Evolutionary conservation across 2,888 invertebrate species (phyloP), one percentile per base, ranked within the genome.

Genomic region (Parthenolecanium corni): DNA sequence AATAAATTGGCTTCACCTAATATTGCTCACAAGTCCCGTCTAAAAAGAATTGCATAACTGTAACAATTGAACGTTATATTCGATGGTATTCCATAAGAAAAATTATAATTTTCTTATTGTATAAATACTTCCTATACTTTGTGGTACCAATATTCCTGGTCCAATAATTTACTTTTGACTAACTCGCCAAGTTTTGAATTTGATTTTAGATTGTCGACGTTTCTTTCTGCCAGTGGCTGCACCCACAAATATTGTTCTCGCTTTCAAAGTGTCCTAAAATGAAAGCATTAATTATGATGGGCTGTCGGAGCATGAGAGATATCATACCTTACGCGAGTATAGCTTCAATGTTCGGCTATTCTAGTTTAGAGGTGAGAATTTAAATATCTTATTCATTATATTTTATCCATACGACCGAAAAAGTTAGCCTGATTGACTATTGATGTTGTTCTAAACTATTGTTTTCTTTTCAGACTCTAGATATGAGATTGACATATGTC

Each of bases 261-360:
- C 75, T 89, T 1, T 85, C 86, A 69, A 89, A 88, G 74, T 75
- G 84, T 70, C 74, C 77, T 1, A 72, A 75, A 5, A 75, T 89
- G 24, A 78, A 79, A 44, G 78, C 80, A 42, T 75, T 89, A 4
- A 76, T 80, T 62, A 73, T 86, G 67, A 77, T 80, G 46, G 81
- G 83, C 42, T 89, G 89, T 69, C 74, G 73, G 62, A 77, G 81
- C 52, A 74, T 89, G 66, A 77, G 79, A 0, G 85, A 87, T 71
- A 85, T 84, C 69, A 81, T 85, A 16, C 85, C 86, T 0, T 88
- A 88, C 72, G 81, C 85, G 0, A 85, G 85, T 70, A 79, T 89
- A 64, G 82, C 87, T 0, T 79, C 84, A 0, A 74, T 84, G 67
- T 84, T 83, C 70, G 89, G 89, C 0, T 88, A 84, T 72, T 77